Percentiles rank a stretch among this genome's conserved stretches.
phyloP scores from a whole-genome alignment of 2,797 vertebrate species.

The Chelidonichthys spinosus region DNA sequence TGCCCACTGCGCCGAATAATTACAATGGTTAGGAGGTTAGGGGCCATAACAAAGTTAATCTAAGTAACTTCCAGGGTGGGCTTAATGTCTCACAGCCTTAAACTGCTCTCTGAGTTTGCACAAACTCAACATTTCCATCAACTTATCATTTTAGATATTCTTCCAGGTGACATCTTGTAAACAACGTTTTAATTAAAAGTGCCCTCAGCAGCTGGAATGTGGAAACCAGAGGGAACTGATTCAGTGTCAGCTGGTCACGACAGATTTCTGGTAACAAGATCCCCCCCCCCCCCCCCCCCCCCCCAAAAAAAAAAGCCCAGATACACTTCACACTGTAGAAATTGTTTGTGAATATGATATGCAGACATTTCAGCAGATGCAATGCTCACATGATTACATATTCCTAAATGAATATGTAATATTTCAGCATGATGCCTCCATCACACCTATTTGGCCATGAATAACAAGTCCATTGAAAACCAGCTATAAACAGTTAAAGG shows the following conservation, averaged over 20 bases:
- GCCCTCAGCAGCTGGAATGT: not conserved
- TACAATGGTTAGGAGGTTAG: constrained; percentile 11
- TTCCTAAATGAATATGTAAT: not conserved
- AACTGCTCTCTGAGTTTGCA: constrained; percentile 5
- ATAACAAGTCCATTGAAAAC: not conserved
- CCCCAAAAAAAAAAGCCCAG: not conserved
- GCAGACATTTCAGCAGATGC: too few relatives aligned
- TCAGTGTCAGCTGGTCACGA: not conserved
- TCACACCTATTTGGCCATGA: not conserved
- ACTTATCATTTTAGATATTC: not conserved
- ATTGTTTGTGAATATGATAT: not conserved
- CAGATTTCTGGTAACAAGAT: constrained; percentile 27
- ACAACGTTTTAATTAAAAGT: not conserved
- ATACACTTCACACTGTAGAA: constrained; percentile 4
- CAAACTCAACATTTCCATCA: not conserved
- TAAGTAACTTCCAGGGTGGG: constrained; percentile 15
- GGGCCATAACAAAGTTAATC: constrained; percentile 46
- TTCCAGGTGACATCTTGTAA: not conserved
- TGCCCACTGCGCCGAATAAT: constrained; percentile 50
- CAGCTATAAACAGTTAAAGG: not conserved
- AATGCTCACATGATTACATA: not conserved
- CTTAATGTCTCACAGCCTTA: constrained; percentile 1
- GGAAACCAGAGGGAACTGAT: not conserved
- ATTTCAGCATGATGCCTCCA: not conserved
- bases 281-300: constrained; percentile 9